These are phyloP conservation scores for Orthonyx spaldingii DNA, from an alignment of 2,113 vertebrate genomes.

Conservation along the genomic window DNA sequence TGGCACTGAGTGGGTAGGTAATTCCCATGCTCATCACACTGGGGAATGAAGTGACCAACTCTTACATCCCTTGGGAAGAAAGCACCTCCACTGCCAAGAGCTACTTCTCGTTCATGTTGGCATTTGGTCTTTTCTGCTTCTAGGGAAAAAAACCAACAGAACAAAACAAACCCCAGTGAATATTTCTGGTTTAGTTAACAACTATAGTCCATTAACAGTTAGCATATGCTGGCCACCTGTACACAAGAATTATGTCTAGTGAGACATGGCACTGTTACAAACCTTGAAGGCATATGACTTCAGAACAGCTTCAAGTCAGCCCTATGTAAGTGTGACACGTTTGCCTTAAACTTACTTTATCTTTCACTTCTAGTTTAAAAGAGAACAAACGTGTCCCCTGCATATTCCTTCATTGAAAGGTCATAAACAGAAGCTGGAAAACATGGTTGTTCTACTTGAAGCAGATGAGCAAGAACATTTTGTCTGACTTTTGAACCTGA, in stretches of 20 bases:
- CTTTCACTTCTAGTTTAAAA: neutral
- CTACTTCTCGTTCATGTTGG: constrained; percentile 75
- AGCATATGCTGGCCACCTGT: neutral
- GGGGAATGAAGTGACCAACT: constrained; percentile 75
- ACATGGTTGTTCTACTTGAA: neutral
- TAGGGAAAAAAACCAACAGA: neutral
- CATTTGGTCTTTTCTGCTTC: constrained; percentile 81
- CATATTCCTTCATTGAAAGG: neutral
- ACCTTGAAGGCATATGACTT: neutral
- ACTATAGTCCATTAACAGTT: neutral
- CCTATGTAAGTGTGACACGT: neutral
- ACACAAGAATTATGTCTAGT: neutral
- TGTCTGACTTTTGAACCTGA: neutral
- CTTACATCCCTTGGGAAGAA: constrained; percentile 34
- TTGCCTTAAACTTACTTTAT: neutral
- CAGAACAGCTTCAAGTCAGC: neutral
- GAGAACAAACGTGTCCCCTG: neutral
- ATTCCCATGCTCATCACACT: constrained; percentile 82
- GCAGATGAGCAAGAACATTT: neutral
- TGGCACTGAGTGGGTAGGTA: constrained; percentile 88
- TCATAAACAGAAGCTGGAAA: neutral
- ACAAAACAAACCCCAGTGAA: neutral
- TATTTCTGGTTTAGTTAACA: neutral
- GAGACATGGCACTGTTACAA: neutral
- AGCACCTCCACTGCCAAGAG: constrained; percentile 38